Evolutionary conservation across 2,113 vertebrate genomes (phyloP), one percentile per base, ranked within the genome.

Genomic region (Edolisoma coerulescens): DNA sequence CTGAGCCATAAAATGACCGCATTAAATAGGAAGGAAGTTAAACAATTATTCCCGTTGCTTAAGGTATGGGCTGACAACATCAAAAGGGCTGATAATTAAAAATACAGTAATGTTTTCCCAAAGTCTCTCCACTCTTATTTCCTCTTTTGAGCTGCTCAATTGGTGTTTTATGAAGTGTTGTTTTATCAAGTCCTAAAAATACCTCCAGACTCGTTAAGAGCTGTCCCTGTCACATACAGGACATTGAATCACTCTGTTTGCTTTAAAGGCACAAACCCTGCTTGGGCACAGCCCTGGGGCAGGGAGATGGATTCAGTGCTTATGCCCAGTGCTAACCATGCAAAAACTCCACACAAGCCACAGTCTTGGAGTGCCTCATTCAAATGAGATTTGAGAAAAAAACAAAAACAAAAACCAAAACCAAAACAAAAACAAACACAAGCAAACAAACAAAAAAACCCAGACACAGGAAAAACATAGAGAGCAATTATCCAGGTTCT

Each of bases 21-120:
- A 95, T 89, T 63, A 86, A 90, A 93, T 82, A 65, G 93, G 93
- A 96, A 95, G 95, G 94, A 97, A 97, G 90, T 95, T 94, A 79
- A 83, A 97, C 95, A 89, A 91, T 97, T 95, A 94, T 81, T 95
- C 60, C 76, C 2, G 0, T 92, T 90, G 83, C 85, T 96, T 75
- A 93, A 83, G 68, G 65, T 94, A 88, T 10, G 27, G 83, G 78
- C 93, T 94, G 93, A 70, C 75, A 96, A 92, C 87, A 94, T 93
- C 64, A 87, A 87, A 96, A 96, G 71, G 44, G 47, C 39, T 61
- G 84, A 91, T 86, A 91, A 94, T 78, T 94, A 93, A 94, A 96
- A 95, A 96, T 93, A 95, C 71, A 79, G 74, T 81, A 85, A 83
- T 90, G 82, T 92, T 96, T 95, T 87, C 65, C 69, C 68, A 30